phyloP scores from a whole-genome alignment of 2,797 vertebrate genomes.

The Sebastes matsubarae region DNA sequence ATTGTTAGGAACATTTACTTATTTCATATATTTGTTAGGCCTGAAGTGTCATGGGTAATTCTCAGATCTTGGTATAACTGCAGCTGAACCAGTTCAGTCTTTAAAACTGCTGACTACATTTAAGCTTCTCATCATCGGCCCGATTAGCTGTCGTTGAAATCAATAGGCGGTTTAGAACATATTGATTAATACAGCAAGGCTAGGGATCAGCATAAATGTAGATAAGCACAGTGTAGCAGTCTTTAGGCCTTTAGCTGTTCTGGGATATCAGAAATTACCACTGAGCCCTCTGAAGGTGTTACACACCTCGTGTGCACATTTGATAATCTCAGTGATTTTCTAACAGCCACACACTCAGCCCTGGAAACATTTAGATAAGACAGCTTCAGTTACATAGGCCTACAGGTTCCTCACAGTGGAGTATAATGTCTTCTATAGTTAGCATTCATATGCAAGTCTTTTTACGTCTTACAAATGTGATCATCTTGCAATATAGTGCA shows the following conservation, averaged over 20 bases:
- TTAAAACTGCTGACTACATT: background rate
- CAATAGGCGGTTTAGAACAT: background rate
- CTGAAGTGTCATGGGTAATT: background rate
- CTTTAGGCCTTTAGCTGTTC: background rate
- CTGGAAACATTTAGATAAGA: background rate
- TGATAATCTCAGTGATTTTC: background rate
- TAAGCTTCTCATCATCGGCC: background rate
- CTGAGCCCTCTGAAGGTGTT: background rate
- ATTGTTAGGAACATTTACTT: background rate
- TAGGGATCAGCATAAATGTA: background rate
- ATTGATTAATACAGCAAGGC: background rate
- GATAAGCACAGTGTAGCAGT: background rate
- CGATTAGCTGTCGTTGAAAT: background rate
- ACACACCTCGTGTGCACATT: background rate
- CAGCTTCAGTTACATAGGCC: background rate
- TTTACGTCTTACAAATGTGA: background rate
- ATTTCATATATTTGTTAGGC: accelerated
- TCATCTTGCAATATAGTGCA: background rate
- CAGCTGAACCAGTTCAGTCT: background rate
- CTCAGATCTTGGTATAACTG: background rate
- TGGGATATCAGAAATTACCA: background rate
- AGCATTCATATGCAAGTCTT: accelerated
- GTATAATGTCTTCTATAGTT: background rate
- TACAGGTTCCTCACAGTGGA: background rate
- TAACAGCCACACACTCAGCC: background rate